phyloP scores from a whole-genome alignment of 2,888 invertebrate species.

The Sclerodermus sp. region DNA sequence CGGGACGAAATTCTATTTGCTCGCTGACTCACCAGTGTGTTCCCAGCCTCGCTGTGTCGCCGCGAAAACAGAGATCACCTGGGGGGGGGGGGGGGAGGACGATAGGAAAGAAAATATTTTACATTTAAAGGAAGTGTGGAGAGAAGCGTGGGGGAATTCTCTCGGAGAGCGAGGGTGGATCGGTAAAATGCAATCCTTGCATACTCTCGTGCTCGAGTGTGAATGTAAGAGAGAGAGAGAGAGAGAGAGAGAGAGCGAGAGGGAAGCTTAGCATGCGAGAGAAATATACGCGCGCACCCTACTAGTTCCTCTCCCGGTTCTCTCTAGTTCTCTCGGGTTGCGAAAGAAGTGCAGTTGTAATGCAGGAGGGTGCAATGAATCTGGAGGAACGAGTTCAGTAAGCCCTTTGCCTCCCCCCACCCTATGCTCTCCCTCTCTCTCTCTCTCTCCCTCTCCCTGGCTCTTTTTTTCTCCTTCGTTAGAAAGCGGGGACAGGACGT shows the following conservation, averaged over 20 bases:
- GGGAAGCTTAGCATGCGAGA: too few species aligned
- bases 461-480: conserved; percentile 15
- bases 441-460: conserved; percentile 16
- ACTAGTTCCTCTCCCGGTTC: too few species aligned
- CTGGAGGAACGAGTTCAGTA: conserved; percentile 39
- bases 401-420: conserved; percentile 16
- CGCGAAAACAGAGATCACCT: too few species aligned
- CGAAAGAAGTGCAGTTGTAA: conserved; percentile 38
- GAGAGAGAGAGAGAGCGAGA: neutral
- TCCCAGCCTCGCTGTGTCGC: too few species aligned
- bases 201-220: conserved; percentile 14
- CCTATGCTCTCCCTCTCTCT: conserved; percentile 11
- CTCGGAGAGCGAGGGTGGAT: conserved; percentile 18
- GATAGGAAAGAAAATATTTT: too few species aligned
- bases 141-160: too few species aligned
- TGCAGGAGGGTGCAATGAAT: conserved; percentile 36
- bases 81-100: too few species aligned
- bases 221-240: conserved; percentile 8
- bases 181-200: conserved; percentile 21
- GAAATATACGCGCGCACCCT: too few species aligned
- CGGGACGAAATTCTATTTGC: too few species aligned
- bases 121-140: too few species aligned
- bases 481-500: conserved; percentile 46
- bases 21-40: too few species aligned
- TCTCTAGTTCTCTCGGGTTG: conserved; percentile 8